Evolutionary conservation across 2,888 invertebrate species (phyloP), one percentile per base, ranked within the genome.

Genomic region (Polymixis lichenea): DNA sequence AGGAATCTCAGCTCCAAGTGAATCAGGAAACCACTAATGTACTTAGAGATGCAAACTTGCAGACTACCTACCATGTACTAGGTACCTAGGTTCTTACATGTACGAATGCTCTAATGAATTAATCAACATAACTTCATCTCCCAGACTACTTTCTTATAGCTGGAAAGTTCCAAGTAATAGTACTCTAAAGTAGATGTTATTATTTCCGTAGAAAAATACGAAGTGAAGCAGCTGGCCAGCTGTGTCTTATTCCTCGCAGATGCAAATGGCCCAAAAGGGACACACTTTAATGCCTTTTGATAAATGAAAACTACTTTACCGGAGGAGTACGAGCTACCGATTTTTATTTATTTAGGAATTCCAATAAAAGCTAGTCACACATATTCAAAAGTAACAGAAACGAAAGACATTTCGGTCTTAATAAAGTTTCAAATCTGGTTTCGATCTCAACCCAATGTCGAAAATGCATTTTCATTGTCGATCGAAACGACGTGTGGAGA

Each of bases 21-120:
- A 49, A 62, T 82, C 28, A 66, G 68, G 67, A 65, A 64, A 65
- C 55, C 60, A 68, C 28, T 56, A 55, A 67, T 60, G 62, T 64
- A 67, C 55, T 75, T 75, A 75, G 61, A 51, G 22, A 78, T 61
- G 66, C 60, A 78, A 81, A 56, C 82, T 74, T 55, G 77, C 53
- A 65, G 56, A 68, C 61, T 73, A 62, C 15, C 61, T 55, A 38
- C 17, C 64, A 28, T 46, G 56, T 46, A 38, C 32, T 22, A 49
- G 49, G 38, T 25, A 64, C 56, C 15, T 49, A 25, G 11, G 43
- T 46, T 43, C 11, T 17, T n/a, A n/a, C 43, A 5, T 22, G 49
- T 38, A n/a, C 53, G 15, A 51, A 55, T 73, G 43, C 15, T 80
- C 43, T 64, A 73, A 75, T 82, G 25, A 67, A 76, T 62, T 76